Evolutionary conservation across 2,888 invertebrate species (phyloP).

Genomic region (Chaetoderma sp.): DNA sequence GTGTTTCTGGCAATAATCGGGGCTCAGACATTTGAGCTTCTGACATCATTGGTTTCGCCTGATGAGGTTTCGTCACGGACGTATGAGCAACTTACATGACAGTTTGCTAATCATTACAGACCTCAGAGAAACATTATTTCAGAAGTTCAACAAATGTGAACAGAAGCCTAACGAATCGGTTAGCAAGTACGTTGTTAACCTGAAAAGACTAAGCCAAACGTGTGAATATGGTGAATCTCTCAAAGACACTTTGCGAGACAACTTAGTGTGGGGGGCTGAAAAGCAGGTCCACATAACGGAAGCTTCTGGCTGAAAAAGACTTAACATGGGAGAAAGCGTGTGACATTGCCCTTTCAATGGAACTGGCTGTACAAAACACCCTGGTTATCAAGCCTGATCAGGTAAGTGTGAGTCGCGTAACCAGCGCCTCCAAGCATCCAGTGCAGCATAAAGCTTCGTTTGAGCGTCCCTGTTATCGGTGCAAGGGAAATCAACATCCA

Average conservation of each 20-base stretch:
- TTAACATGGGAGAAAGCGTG: not conserved
- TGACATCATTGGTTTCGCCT: not conserved
- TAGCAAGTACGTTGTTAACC: not conserved
- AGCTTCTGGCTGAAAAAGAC: not conserved
- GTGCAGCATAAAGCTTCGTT: too few relatives aligned
- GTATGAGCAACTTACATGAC: not conserved
- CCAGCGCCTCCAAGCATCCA: too few relatives aligned
- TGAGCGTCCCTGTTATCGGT: too few relatives aligned
- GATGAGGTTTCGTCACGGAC: not conserved
- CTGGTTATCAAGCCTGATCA: not conserved
- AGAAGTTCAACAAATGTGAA: not conserved
- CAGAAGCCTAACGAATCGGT: not conserved
- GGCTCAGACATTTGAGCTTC: not conserved
- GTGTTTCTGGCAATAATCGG: not conserved
- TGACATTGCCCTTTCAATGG: not conserved
- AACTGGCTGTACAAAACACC: not conserved
- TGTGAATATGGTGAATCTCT: not conserved
- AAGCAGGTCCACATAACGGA: not conserved
- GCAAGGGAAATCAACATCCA: too few relatives aligned
- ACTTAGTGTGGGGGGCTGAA: not conserved
- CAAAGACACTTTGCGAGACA: not conserved
- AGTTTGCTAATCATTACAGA: not conserved
- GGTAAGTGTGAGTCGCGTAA: not conserved
- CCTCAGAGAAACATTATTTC: not conserved
- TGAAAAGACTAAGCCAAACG: not conserved